Evolutionary conservation across 2,113 vertebrate genomes (phyloP).

Genomic region (Oreochromis niloticus): DNA sequence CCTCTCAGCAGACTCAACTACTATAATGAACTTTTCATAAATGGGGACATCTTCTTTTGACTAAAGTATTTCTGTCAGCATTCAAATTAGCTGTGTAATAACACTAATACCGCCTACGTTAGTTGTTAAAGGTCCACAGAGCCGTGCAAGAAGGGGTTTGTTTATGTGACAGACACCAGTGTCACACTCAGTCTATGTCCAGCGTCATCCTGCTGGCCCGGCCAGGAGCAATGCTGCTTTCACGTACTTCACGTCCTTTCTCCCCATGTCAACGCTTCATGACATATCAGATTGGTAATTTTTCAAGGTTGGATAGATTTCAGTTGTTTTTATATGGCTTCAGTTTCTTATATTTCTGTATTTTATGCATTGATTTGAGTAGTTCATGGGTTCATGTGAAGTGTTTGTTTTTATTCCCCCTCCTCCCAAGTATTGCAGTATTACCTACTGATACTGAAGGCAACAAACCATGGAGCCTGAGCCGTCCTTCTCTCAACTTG

Average conservation of each 20-base stretch:
- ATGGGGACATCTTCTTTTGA: neutral
- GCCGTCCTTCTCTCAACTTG: neutral
- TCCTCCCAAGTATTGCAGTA: rapidly evolving
- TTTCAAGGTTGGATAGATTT: neutral
- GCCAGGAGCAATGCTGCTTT: constrained; percentile 19
- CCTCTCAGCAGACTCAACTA: neutral
- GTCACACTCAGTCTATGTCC: neutral
- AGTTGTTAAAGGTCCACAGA: neutral
- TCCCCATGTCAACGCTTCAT: neutral
- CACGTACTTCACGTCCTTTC: neutral
- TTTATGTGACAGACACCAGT: constrained; percentile 38
- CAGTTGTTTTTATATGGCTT: neutral
- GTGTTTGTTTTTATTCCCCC: neutral
- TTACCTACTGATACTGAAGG: neutral
- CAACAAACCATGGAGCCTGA: neutral
- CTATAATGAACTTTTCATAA: constrained; percentile 3
- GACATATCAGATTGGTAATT: neutral
- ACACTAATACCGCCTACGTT: neutral
- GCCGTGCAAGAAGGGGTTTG: constrained; percentile 23
- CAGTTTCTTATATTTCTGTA: neutral
- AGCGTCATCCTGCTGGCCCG: constrained; percentile 2
- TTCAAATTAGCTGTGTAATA: neutral
- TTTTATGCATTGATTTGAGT: neutral
- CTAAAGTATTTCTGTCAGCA: neutral
- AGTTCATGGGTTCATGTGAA: neutral